phyloP scores from a whole-genome alignment of 1,140 invertebrate genomes.

The Pogonomyrmex californicus region DNA sequence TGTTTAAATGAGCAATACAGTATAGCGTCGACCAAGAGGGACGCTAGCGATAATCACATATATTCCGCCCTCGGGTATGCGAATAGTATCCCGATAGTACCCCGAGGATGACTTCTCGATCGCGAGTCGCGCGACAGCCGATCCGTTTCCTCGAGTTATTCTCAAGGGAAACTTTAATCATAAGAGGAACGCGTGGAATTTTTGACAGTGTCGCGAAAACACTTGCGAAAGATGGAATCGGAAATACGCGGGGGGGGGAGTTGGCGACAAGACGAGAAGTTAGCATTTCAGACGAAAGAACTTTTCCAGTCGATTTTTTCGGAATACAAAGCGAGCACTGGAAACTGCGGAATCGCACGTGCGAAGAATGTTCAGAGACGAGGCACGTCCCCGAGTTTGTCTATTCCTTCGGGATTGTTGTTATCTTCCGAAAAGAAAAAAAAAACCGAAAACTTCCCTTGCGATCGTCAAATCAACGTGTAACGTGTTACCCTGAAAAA shows the following conservation, averaged over 20 bases:
- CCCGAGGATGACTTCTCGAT: conserved; percentile 32
- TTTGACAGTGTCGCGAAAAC: neutral
- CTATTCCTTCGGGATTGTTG: neutral
- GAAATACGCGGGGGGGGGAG: conserved; percentile 3
- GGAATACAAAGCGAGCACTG: conserved; percentile 16
- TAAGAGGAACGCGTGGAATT: conserved; percentile 2
- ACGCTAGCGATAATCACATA: conserved; percentile 61
- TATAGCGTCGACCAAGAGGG: conserved; percentile 27
- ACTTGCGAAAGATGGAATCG: conserved; percentile 32
- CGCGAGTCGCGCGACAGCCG: conserved; percentile 11
- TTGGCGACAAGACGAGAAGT: conserved; percentile 1
- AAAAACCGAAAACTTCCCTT: neutral
- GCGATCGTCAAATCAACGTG: conserved; percentile 16
- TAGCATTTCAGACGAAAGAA: conserved; percentile 8
- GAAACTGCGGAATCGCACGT: conserved; percentile 19
- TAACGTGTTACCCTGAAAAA: conserved; percentile 1
- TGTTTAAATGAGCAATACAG: conserved; percentile 93
- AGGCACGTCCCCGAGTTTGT: neutral
- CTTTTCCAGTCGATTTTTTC: conserved; percentile 34
- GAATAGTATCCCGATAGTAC: neutral
- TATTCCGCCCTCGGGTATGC: conserved; percentile 19
- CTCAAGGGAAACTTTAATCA: conserved; percentile 30
- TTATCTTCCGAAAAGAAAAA: neutral
- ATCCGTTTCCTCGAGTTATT: conserved; percentile 18
- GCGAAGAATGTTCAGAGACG: conserved; percentile 12